Evolutionary conservation across 2,797 vertebrate species (phyloP).

Genomic region (Orestias chungarensis): DNA sequence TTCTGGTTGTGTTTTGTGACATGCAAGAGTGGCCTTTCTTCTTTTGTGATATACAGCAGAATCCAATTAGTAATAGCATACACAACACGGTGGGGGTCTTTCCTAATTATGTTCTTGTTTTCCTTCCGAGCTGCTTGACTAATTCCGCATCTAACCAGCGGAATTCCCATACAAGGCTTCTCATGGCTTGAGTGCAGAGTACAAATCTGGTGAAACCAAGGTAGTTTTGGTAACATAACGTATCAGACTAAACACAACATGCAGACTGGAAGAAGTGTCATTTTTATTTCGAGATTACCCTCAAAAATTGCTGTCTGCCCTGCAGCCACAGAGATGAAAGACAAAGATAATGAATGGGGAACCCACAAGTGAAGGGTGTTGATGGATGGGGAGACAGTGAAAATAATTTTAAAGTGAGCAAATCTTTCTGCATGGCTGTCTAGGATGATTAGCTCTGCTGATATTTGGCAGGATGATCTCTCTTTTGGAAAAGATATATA

Average conservation of each 20-base stretch:
- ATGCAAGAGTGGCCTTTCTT: not conserved
- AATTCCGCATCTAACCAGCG: constrained; percentile 61
- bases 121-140: constrained; percentile 55
- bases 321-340: constrained; percentile 22
- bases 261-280: not conserved
- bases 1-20: no score
- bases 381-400: constrained; percentile 3
- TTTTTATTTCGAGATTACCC: constrained; percentile 15
- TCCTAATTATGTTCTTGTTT: constrained; percentile 69
- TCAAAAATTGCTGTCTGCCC: constrained; percentile 12
- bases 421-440: not conserved
- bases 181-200: constrained; percentile 26
- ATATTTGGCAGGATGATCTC: not conserved
- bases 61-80: constrained; percentile 41
- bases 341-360: constrained; percentile 19
- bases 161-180: constrained; percentile 56
- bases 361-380: not conserved
- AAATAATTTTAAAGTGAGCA: constrained; percentile 23
- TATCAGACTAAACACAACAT: constrained; percentile 28
- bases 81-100: constrained; percentile 50
- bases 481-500: not conserved
- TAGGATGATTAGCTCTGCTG: constrained; percentile 1
- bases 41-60: constrained; percentile 13
- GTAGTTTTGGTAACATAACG: constrained; percentile 15
- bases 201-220: constrained; percentile 43